These are phyloP conservation scores for Thereva unica DNA, from an alignment of 2,888 invertebrate genomes.

Conservation along the genomic window DNA sequence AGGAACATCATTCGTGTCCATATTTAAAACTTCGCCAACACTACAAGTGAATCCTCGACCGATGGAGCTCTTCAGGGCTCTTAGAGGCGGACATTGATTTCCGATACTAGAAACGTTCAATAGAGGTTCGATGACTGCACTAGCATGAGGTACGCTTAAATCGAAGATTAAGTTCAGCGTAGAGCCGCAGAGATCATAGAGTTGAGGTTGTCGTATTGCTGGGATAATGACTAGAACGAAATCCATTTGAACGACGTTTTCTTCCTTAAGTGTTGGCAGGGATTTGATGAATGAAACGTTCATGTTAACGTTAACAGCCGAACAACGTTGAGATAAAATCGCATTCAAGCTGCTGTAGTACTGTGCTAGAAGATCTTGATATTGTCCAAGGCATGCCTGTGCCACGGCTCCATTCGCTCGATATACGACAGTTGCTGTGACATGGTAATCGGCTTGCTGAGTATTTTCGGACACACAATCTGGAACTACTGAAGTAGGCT, in stretches of 20 bases:
- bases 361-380: slow-evolving; percentile 80
- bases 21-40: slow-evolving; percentile 90
- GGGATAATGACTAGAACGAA: slow-evolving; percentile 87
- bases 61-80: slow-evolving; percentile 82
- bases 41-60: slow-evolving; percentile 90
- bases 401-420: slow-evolving; percentile 89
- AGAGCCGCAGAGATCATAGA: slow-evolving; percentile 94
- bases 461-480: slow-evolving; percentile 96
- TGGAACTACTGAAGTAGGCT: slow-evolving; percentile 86
- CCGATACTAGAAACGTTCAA: slow-evolving; percentile 88
- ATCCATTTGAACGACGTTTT: slow-evolving; percentile 88
- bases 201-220: slow-evolving; percentile 83
- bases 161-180: slow-evolving; percentile 93
- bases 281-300: slow-evolving; percentile 89
- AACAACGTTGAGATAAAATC: slow-evolving; percentile 87
- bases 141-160: slow-evolving; percentile 89
- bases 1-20: slow-evolving; percentile 89
- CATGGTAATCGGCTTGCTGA: slow-evolving; percentile 92
- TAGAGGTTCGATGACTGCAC: slow-evolving; percentile 84
- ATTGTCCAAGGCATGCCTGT: slow-evolving; percentile 79
- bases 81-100: slow-evolving; percentile 88
- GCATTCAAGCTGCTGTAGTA: slow-evolving; percentile 79
- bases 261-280: slow-evolving; percentile 77
- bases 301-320: slow-evolving; percentile 92
- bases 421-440: slow-evolving; percentile 83